These are phyloP conservation scores for Platyrinchus mystaceus DNA, from an alignment of 2,797 vertebrate species.

Conservation along the genomic window DNA sequence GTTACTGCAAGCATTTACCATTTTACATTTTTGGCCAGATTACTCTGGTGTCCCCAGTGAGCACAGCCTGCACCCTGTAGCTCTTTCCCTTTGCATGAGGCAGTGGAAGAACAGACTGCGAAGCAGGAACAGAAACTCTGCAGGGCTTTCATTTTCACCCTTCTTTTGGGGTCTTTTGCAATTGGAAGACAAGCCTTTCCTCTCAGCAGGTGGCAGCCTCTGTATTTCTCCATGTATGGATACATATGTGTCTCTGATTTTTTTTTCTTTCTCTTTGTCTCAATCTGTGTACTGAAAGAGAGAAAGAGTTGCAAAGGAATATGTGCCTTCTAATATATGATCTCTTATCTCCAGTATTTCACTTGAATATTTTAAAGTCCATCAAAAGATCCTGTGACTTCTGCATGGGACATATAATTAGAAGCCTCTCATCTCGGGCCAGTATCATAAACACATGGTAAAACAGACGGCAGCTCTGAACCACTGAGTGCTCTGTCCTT, in stretches of 20 bases:
- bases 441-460: rapidly evolving
- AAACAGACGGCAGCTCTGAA: not conserved
- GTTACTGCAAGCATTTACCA: not conserved
- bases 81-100: not conserved
- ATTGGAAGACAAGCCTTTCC: not conserved
- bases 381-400: not conserved
- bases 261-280: not conserved
- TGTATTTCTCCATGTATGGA: not conserved
- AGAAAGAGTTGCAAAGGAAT: not conserved
- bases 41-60: not conserved
- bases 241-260: rapidly evolving
- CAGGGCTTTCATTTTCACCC: not conserved
- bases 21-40: not conserved
- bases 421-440: not conserved
- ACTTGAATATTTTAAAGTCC: not conserved
- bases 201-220: not conserved
- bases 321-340: not conserved
- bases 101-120: not conserved
- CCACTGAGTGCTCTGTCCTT: rapidly evolving
- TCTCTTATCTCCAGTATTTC: not conserved
- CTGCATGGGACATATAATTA: not conserved
- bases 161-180: not conserved
- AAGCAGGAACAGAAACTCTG: not conserved
- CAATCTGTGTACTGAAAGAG: not conserved
- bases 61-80: not conserved